Base-by-base conservation (phyloP, 2,797 vertebrate genomes). In the Sitta carolinensis region DNA sequence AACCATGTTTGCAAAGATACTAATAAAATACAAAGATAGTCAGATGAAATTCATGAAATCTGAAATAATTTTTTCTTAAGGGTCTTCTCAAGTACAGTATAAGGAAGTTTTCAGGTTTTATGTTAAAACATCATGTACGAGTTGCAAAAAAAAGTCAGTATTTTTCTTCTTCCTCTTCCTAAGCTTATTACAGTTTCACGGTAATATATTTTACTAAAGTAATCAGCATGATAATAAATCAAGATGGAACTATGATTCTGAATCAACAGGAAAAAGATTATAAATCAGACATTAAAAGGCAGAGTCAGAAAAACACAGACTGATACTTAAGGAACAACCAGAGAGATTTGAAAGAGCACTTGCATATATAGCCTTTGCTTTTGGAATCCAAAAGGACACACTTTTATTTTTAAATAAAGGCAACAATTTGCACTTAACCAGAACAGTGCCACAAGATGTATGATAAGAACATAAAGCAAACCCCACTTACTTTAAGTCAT, bases 401-500 rank as follows among this genome's bases (percentile, higher is more conserved):
- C 23, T 59, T n/a, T 38, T 3, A 7, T 50, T 85, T 81, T 88
- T n/a, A 58, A 83, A 72, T 23, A 45, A 52, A 80, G 30, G 43
- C 7, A 90, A 25, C 0, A 0, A 78, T 67, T 79, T 52, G 26
- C 54, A 67, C 29, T 61, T 45, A 50, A 67, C 23, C 38, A 7
- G 32, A 32, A 47, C 34, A 45, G 19, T 17, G 59, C 34, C 52
- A 36, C 6, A 38, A 58, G 27, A 29, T 4, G 5, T 12, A 14
- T 6, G 30, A 15, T 18, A 38, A 43, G 12, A 55, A 40, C 13
- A 57, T 7, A 36, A 75, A 54, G 13, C 30, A 72, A 55, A 40
- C 5, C 8, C 55, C 73, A 97, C 98, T 94, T 97, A 99, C 99
- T 99, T 99, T 85, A 99, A 98, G 97, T 99, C 99, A 78, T 99